Percentiles rank a stretch among this genome's conserved stretches.
These are phyloP conservation scores for Tinea pellionella DNA, from an alignment of 2,888 invertebrate genomes.

Conservation along the genomic window DNA sequence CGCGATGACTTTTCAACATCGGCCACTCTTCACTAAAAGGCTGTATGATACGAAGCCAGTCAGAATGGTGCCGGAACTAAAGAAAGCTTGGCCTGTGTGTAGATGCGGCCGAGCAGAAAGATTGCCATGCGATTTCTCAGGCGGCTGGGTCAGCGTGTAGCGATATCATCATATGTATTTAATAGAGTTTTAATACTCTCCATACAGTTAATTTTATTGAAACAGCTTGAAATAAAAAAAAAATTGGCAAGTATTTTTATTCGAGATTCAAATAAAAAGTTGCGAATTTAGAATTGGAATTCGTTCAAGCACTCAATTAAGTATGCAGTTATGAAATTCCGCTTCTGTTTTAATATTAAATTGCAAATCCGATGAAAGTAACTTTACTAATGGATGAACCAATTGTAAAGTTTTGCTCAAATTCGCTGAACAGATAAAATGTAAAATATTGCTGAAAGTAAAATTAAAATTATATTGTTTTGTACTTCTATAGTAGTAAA, in stretches of 20 bases:
- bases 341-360: conserved; percentile 8
- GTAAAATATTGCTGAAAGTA: neutral
- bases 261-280: neutral
- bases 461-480: neutral
- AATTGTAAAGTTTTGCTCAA: neutral
- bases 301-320: conserved; percentile 1
- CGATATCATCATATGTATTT: too few species aligned
- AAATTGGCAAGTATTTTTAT: neutral
- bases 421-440: neutral
- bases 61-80: too few species aligned
- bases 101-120: too few species aligned
- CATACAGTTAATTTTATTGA: neutral
- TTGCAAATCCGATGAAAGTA: conserved; percentile 8
- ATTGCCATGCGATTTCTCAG: too few species aligned
- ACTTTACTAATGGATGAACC: neutral
- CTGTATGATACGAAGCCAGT: too few species aligned
- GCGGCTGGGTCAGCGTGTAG: too few species aligned
- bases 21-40: too few species aligned
- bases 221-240: neutral
- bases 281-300: neutral
- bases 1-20: too few species aligned
- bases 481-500: too few species aligned
- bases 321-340: conserved; percentile 6
- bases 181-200: too few species aligned
- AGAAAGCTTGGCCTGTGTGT: too few species aligned